phyloP scores from a whole-genome alignment of 2,113 vertebrate species.

The Psettodes erumei region DNA sequence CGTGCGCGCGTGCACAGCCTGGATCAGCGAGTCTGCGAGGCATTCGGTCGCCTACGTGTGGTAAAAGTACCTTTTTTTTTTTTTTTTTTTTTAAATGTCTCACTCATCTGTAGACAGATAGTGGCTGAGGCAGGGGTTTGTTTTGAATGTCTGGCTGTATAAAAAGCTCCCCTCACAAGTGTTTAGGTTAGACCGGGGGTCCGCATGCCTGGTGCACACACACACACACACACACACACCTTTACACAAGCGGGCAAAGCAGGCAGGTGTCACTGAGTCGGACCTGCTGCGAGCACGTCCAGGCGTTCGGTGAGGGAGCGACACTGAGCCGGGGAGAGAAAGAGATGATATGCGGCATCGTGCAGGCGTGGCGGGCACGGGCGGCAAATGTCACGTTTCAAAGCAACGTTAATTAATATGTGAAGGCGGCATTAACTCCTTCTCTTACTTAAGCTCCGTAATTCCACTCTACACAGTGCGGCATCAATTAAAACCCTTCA shows the following conservation, averaged over 20 bases:
- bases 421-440: constrained; percentile 64
- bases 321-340: constrained; percentile 31
- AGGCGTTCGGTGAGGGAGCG: constrained; percentile 25
- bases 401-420: constrained; percentile 75
- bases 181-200: constrained; percentile 72
- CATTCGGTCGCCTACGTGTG: constrained; percentile 42
- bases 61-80: constrained; percentile 74
- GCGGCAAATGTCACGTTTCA: constrained; percentile 74
- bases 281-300: constrained; percentile 51
- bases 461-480: constrained; percentile 64
- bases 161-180: constrained; percentile 75
- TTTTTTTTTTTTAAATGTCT: constrained; percentile 74
- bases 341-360: constrained; percentile 26
- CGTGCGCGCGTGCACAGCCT: constrained; percentile 15
- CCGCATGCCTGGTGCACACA: constrained; percentile 21
- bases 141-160: constrained; percentile 69
- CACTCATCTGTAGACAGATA: constrained; percentile 58
- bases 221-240: constrained; percentile 12
- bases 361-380: constrained; percentile 38
- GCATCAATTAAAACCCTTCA: constrained; percentile 73
- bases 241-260: constrained; percentile 36
- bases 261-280: constrained; percentile 66
- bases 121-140: constrained; percentile 62
- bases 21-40: constrained; percentile 31
- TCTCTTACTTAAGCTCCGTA: constrained; percentile 68